Conservation (phyloP, 2,797 vertebrate genomes). For the Neosilurus hyrtlii region DNA sequence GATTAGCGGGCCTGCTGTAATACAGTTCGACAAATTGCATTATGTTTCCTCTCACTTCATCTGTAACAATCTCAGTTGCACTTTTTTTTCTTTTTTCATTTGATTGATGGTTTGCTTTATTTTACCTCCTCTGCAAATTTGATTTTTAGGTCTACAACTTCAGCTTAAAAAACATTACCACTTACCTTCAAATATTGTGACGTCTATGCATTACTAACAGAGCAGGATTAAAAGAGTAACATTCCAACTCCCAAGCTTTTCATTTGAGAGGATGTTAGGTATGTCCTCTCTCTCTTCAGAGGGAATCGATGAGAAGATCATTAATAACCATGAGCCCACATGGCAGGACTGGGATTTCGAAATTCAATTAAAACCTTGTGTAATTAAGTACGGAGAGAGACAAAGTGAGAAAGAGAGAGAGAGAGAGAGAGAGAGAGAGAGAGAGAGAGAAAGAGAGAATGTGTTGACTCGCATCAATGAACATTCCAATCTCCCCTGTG, state of each 20-base stretch:
- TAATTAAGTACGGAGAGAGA: slow-evolving; percentile 28
- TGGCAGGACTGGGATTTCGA: slow-evolving; percentile 27
- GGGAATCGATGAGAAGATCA: slow-evolving; percentile 35
- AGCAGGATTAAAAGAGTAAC: slow-evolving; percentile 3
- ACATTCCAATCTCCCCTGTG: slow-evolving; percentile 30
- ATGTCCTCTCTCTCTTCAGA: slow-evolving; percentile 2
- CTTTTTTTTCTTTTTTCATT: not conserved
- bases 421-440: slow-evolving; percentile 6
- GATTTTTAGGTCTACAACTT: not conserved
- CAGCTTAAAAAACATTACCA: not conserved
- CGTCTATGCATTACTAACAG: not conserved
- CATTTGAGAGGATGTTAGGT: slow-evolving; percentile 15
- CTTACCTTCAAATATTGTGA: not conserved
- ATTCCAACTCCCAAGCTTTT: not conserved
- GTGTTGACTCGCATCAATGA: slow-evolving; percentile 19
- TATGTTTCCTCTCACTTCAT: slow-evolving; percentile 7
- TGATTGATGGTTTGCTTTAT: not conserved
- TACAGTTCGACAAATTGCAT: not conserved
- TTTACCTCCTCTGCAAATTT: not conserved
- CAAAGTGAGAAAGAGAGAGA: not conserved
- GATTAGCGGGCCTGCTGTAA: not conserved
- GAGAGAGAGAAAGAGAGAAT: slow-evolving; percentile 15
- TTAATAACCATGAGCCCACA: slow-evolving; percentile 39
- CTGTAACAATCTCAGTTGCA: not conserved
- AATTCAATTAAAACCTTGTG: slow-evolving; percentile 42